These are phyloP conservation scores for Pelochelys cantorii DNA, from an alignment of 2,797 vertebrate genomes.

Conservation along the genomic window DNA sequence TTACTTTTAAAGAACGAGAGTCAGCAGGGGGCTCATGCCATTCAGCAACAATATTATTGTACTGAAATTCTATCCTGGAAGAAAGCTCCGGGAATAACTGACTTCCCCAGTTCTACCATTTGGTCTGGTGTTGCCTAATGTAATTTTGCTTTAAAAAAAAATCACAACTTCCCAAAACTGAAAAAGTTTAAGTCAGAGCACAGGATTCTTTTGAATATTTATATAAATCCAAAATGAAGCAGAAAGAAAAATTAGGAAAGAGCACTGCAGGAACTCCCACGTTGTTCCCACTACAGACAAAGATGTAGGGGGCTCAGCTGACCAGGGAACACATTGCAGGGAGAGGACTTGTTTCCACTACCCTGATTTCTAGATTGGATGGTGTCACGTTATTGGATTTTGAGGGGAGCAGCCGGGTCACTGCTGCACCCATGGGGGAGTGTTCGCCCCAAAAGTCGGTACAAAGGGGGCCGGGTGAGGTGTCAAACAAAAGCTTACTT, in stretches of 20 bases:
- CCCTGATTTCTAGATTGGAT: not conserved
- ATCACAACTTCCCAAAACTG: not conserved
- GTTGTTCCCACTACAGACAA: not conserved
- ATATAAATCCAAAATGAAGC: not conserved
- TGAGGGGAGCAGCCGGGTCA: too few relatives aligned
- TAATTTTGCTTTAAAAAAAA: not conserved
- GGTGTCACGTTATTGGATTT: too few relatives aligned
- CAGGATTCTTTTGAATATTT: slow-evolving; percentile 22
- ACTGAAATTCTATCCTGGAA: not conserved
- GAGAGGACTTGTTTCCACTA: not conserved
- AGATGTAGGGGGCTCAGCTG: not conserved
- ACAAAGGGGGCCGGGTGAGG: too few relatives aligned
- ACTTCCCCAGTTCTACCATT: not conserved
- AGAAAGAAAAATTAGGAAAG: not conserved
- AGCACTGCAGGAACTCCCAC: not conserved
- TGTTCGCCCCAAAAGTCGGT: too few relatives aligned
- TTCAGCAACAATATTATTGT: not conserved
- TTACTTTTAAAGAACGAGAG: slow-evolving; percentile 1
- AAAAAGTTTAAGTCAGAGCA: not conserved
- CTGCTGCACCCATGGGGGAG: too few relatives aligned
- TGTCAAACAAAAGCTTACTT: too few relatives aligned
- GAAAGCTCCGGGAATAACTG: not conserved
- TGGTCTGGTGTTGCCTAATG: not conserved
- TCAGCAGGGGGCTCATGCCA: not conserved
- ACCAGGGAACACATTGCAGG: not conserved